Percentiles rank a stretch among this genome's conserved stretches.
Evolutionary conservation across 1,140 invertebrate genomes (phyloP).

Genomic region (Acromyrmex heyeri): DNA sequence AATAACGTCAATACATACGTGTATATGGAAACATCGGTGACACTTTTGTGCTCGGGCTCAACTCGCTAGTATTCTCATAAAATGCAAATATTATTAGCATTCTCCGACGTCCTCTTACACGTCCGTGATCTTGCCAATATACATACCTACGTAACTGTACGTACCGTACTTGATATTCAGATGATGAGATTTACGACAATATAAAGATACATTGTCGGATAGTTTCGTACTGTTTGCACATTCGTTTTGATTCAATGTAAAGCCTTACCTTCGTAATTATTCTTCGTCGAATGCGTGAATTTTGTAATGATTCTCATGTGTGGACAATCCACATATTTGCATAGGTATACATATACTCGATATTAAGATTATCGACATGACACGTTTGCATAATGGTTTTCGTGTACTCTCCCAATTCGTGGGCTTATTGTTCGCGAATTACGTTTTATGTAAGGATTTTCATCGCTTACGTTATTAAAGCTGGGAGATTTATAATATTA

Average conservation of each 20-base stretch:
- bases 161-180: slow-evolving; percentile 72
- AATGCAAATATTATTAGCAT: slow-evolving; percentile 76
- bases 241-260: slow-evolving; percentile 53
- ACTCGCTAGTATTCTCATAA: slow-evolving; percentile 68
- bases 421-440: not conserved
- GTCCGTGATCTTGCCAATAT: slow-evolving; percentile 65
- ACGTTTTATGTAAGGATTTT: slow-evolving; percentile 6
- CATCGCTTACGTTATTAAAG: slow-evolving; percentile 12
- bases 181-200: slow-evolving; percentile 71
- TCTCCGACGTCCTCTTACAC: slow-evolving; percentile 68
- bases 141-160: slow-evolving; percentile 51
- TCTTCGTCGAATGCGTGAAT: not conserved
- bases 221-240: slow-evolving; percentile 38
- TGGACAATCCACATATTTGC: not conserved
- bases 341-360: not conserved
- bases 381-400: slow-evolving; percentile 3
- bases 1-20: slow-evolving; percentile 40
- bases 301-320: too few relatives aligned
- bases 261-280: slow-evolving; percentile 60
- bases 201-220: slow-evolving; percentile 67
- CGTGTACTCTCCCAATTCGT: not conserved
- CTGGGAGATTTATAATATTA: not conserved
- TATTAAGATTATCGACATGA: slow-evolving; percentile 22
- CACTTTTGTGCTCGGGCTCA: slow-evolving; percentile 48
- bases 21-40: slow-evolving; percentile 57